These are phyloP conservation scores for Lottia gigantea DNA, from an alignment of 2,888 invertebrate genomes.

Conservation along the genomic window DNA sequence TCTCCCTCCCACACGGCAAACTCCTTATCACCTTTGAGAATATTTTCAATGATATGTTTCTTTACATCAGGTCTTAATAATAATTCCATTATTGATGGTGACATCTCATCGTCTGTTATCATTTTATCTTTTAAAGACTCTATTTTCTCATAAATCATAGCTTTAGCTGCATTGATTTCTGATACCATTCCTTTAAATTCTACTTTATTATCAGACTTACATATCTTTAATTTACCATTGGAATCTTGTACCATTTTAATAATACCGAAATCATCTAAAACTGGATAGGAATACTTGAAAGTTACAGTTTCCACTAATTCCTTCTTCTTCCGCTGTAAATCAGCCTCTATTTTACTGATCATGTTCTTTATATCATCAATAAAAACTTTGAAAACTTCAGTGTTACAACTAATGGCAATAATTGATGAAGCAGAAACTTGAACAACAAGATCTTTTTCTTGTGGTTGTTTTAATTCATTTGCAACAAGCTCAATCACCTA, in stretches of 20 bases:
- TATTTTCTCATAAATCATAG: constrained; percentile 12
- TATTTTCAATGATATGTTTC: constrained; percentile 9
- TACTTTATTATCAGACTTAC: not conserved
- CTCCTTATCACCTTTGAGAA: constrained; percentile 8
- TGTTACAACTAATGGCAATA: constrained; percentile 15
- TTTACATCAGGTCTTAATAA: constrained; percentile 1
- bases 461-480: not conserved
- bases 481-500: too few species aligned
- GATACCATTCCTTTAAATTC: constrained; percentile 10
- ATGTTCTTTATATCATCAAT: not conserved
- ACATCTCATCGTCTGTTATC: not conserved
- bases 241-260: constrained; percentile 13
- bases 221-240: constrained; percentile 9
- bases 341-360: not conserved
- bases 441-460: not conserved
- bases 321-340: constrained; percentile 14
- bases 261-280: constrained; percentile 1
- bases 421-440: not conserved
- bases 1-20: constrained; percentile 16
- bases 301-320: constrained; percentile 12
- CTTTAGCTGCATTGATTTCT: constrained; percentile 17
- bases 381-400: not conserved
- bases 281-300: not conserved
- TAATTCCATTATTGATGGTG: constrained; percentile 12
- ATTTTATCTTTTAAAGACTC: not conserved